Conservation (phyloP, 1,140 invertebrate genomes). For the Babylonia areolata region DNA sequence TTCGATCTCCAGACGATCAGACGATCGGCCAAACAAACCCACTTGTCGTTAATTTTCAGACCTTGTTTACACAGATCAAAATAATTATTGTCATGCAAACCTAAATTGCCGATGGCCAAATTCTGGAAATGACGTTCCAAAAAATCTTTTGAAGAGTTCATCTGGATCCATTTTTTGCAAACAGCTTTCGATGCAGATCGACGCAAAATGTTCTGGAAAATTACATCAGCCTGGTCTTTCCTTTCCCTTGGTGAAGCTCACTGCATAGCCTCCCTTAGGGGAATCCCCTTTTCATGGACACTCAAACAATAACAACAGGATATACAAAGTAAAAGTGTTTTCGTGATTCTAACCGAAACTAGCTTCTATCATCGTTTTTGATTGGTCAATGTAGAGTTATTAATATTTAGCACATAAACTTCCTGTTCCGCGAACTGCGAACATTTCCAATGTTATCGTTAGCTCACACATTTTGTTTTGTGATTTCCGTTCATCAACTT, state of each 20-base stretch:
- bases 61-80: no score
- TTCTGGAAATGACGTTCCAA: not conserved
- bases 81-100: not conserved
- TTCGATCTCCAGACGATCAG: no score
- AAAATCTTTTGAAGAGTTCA: slow-evolving; percentile 26
- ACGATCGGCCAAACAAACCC: no score
- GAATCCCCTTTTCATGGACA: not conserved
- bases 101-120: not conserved
- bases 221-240: not conserved
- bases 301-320: not conserved
- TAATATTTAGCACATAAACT: not conserved
- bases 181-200: not conserved
- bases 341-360: slow-evolving; percentile 8
- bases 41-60: no score
- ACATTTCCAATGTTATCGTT: not conserved
- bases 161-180: slow-evolving; percentile 1
- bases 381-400: not conserved
- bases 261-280: slow-evolving; percentile 7
- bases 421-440: not conserved
- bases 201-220: not conserved
- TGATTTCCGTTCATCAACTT: not conserved
- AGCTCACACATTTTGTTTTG: not conserved
- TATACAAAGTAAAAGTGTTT: not conserved
- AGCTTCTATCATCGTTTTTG: not conserved
- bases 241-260: not conserved